Evolutionary conservation across 2,888 invertebrate genomes (phyloP), one percentile per base, ranked within the genome.

Genomic region (Archips xylosteana): DNA sequence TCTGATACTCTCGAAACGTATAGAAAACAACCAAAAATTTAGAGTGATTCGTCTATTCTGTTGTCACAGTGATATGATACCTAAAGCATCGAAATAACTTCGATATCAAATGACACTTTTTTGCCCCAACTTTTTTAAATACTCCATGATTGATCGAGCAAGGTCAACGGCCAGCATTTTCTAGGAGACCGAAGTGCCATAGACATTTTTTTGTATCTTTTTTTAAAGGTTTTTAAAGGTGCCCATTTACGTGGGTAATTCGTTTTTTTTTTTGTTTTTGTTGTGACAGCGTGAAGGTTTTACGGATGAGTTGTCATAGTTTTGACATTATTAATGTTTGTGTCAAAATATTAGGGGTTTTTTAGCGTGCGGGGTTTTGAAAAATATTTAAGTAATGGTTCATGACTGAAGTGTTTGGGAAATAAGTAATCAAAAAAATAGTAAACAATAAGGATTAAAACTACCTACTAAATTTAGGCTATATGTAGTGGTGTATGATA

Each of bases 131-230:
- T 73, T 73, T 73, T 73, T 73, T 69, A 69, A 73, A 68, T 47
- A 71, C 65, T 64, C 10, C 65, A 61, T 74, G 74, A 74, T 74
- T 64, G 74, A 74, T 74, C 63, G 74, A 36, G 51, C 12, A 51
- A 74, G 74, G 74, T 70, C 74, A 74, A 64, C 65, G 74, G 70
- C 74, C 73, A 73, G 68, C 57, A 54, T 67, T 72, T 67, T 67
- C 68, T 64, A 57, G 42, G 15, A 63, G 57, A 61, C 47, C 32
- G 42, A 54, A 64, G 49, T 49, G 49, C 64, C 59, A 68, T 69
- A 64, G 68, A 69, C 59, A 70, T 60, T 74, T 74, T 74, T 73
- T 64, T 36, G 10, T 57, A n/a, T 8, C 51, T 67, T 67, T 67
- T 51, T 67, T 67, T 54, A 15, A 12, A 6, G 61, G 59, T 42